Evolutionary conservation across 2,797 vertebrate species (phyloP), one percentile per base, ranked within the genome.

Genomic region (Sebastes hubbsi): DNA sequence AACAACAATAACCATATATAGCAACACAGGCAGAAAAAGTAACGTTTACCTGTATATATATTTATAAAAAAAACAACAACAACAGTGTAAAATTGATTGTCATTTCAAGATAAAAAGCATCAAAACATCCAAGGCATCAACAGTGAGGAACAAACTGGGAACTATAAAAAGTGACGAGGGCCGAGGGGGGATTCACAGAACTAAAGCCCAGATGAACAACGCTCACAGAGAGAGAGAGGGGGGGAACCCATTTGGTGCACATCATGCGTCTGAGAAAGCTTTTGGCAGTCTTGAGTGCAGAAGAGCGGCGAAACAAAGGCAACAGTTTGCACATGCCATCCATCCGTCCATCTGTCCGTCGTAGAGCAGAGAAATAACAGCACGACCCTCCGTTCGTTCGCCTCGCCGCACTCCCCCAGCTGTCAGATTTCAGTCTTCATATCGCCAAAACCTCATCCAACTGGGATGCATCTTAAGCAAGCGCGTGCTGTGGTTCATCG

Each of bases 61-160:
- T 52, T 30, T 52, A 42, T 59, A 34, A 56, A 74, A 49, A 56
- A 77, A 64, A 88, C 83, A 91, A 92, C 77, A 92, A 86, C 86
- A 94, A 94, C 80, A 82, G 91, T 94, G 93, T 94, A 93, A 95
- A 95, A 95, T 89, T 95, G 95, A 96, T 96, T 96, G 96, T 96
- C 96, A 93, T 90, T 90, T 93, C 87, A 79, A 91, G 90, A 92
- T 95, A 94, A 94, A 96, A 95, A 94, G 89, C 91, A 89, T 93
- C 83, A 82, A 87, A 94, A 95, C 93, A 95, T 93, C 91, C 82
- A 95, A 95, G 94, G 95, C 95, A 94, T 94, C 87, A 80, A 94
- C 93, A 88, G 89, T 90, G 84, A 92, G 78, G 88, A 88, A 75
- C 83, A 81, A 78, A 87, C 72, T 1, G 66, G 38, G 76, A 85